Evolutionary conservation across 1,140 invertebrate species (phyloP).

Genomic region (Heliconius nattereri): DNA sequence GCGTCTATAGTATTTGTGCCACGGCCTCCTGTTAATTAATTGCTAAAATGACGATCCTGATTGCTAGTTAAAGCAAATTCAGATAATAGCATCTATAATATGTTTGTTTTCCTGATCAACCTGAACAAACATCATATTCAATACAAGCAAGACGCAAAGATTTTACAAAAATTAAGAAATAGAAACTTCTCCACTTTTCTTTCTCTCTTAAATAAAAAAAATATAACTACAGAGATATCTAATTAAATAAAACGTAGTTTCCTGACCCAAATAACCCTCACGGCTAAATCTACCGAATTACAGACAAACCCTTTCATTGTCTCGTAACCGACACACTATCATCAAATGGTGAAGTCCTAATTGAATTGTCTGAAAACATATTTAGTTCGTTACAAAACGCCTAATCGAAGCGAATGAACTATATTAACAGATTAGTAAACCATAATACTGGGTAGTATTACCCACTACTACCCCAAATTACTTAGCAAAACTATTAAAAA

Average conservation of each 20-base stretch:
- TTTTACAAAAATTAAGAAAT: too few species aligned
- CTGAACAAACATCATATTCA: too few species aligned
- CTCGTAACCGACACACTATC: slow-evolving; percentile 7
- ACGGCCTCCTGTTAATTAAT: too few species aligned
- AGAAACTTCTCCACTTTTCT: too few species aligned
- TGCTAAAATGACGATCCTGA: too few species aligned
- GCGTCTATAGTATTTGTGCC: too few species aligned
- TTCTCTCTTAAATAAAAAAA: background rate
- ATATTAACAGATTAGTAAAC: slow-evolving; percentile 41
- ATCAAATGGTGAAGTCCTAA: slow-evolving; percentile 29
- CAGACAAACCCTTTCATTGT: slow-evolving; percentile 12
- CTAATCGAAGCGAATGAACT: slow-evolving; percentile 17
- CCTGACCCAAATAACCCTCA: background rate
- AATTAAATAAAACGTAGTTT: background rate
- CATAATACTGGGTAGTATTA: too few species aligned
- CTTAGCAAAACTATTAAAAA: background rate
- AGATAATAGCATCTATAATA: too few species aligned
- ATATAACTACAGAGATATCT: background rate
- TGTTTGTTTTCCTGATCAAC: too few species aligned
- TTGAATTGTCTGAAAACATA: slow-evolving; percentile 44
- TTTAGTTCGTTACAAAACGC: slow-evolving; percentile 30
- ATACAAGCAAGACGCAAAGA: too few species aligned
- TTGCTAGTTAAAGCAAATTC: too few species aligned
- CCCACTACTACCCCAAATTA: slow-evolving; percentile 32
- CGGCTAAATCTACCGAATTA: slow-evolving; percentile 1